Conservation (phyloP, 1,140 invertebrate species). For the Dryas iulia region DNA sequence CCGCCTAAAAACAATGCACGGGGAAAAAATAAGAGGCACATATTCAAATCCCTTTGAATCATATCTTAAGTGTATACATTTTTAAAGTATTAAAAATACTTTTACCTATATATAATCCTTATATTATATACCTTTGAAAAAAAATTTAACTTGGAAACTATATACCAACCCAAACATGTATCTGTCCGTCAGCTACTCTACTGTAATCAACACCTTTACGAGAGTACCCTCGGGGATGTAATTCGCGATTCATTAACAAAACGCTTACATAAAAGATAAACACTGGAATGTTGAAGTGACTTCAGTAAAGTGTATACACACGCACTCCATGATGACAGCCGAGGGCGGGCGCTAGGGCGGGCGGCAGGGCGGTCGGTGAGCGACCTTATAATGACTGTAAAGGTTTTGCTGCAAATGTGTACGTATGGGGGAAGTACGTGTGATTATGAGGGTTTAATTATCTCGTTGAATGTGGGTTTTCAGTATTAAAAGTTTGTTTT, state of each 20-base stretch:
- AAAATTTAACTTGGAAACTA: too few species aligned
- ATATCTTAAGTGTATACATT: too few species aligned
- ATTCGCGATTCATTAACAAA: conserved; percentile 10
- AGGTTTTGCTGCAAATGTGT: not conserved
- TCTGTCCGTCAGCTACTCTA: not conserved
- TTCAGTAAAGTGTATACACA: not conserved
- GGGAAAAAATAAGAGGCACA: too few species aligned
- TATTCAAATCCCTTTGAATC: too few species aligned
- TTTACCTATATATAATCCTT: too few species aligned
- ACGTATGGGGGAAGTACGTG: not conserved
- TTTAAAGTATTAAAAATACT: too few species aligned
- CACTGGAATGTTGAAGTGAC: not conserved
- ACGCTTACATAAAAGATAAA: not conserved
- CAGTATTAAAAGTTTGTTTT: too few species aligned
- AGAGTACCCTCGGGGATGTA: conserved; percentile 9
- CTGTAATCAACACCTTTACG: conserved; percentile 6
- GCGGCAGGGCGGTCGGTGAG: not conserved
- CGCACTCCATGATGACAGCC: not conserved
- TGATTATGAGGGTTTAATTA: not conserved
- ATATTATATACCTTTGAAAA: too few species aligned
- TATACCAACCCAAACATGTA: too few species aligned
- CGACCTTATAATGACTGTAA: not conserved
- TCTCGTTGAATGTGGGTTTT: not conserved
- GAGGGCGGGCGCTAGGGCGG: too few species aligned
- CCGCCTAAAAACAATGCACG: too few species aligned